Evolutionary conservation across 2,888 invertebrate genomes (phyloP), one percentile per base, ranked within the genome.

Genomic region (Heliconius cydno): DNA sequence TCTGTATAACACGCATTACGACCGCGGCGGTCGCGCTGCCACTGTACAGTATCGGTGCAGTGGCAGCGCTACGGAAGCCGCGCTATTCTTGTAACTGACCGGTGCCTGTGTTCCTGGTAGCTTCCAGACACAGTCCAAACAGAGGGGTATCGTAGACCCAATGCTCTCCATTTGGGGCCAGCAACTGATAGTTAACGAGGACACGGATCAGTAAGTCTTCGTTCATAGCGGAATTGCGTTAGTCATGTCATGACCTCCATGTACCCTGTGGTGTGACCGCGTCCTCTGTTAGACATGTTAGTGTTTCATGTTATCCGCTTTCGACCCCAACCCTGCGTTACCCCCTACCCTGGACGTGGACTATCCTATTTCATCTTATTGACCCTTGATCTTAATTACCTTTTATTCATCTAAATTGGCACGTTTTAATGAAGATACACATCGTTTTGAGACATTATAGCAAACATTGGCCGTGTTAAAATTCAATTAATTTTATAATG

Each of bases 81-180:
- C 82, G 80, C 83, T 79, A 76, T 76, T 78, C 81, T 80, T 82
- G 82, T 85, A 83, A 88, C 92, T 93, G 89, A 93, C 90, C 87
- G 88, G 85, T 88, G 88, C 88, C 91, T 93, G 92, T 94, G 92
- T 94, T 94, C 93, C 91, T 90, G 94, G 93, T 95, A 97, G 97
- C 96, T 97, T 97, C 96, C 97, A 97, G 97, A 97, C 97, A 96
- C 97, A 97, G 96, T 96, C 97, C 96, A 98, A 98, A 97, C 98
- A 98, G 96, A 97, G 97, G 96, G 98, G 98, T 97, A 98, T 98
- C 97, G 98, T 98, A 97, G 98, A 98, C 97, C 98, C 98, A 96
- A 98, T 98, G 98, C 98, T 98, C 96, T 98, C 98, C 96, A 98
- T 98, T 96, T 98, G 98, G 98, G 98, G 98, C 96, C 98, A 98